Percentiles rank a stretch among this genome's conserved stretches.
These are phyloP conservation scores for Aplidium turbinatum DNA, from an alignment of 23 tunicate species.

Conservation along the genomic window DNA sequence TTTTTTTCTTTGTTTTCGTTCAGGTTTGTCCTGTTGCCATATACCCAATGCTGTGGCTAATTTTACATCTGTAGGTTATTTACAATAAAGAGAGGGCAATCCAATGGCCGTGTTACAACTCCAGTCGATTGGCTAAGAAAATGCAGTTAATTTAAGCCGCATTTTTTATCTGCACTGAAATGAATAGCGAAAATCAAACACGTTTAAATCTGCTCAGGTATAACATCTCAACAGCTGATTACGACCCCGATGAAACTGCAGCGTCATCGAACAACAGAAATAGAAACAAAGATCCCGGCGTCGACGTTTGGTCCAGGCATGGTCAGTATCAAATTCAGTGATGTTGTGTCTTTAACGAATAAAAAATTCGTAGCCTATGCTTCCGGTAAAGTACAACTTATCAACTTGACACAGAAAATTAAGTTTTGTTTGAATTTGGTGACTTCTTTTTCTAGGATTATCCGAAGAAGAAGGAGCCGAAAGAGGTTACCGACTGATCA, in stretches of 20 bases:
- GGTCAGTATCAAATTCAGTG: conserved; percentile 32
- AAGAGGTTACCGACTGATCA: conserved; percentile 50
- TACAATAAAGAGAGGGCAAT: no score
- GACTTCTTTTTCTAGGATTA: conserved; percentile 15
- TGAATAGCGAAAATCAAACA: neutral
- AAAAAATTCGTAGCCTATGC: neutral
- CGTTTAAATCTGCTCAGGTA: conserved; percentile 42
- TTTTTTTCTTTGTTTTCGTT: no score
- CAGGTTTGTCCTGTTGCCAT: no score
- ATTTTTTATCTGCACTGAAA: neutral
- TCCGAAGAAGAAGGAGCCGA: conserved; percentile 12
- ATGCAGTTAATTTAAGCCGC: no score
- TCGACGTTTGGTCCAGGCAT: conserved; percentile 72
- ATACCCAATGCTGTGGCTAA: no score
- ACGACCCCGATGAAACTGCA: conserved; percentile 70
- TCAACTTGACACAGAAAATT: neutral
- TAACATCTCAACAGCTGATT: conserved; percentile 91
- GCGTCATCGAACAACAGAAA: conserved; percentile 38
- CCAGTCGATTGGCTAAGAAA: no score
- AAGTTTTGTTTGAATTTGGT: neutral
- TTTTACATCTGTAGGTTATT: no score
- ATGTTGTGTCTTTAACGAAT: neutral
- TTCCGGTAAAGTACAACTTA: neutral
- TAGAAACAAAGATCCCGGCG: conserved; percentile 28
- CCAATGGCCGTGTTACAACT: no score